A percentile compares a stretch with the other conserved stretches of the same genome.
Conservation (phyloP, 2,888 invertebrate species). For the Calliscelio sp. region DNA sequence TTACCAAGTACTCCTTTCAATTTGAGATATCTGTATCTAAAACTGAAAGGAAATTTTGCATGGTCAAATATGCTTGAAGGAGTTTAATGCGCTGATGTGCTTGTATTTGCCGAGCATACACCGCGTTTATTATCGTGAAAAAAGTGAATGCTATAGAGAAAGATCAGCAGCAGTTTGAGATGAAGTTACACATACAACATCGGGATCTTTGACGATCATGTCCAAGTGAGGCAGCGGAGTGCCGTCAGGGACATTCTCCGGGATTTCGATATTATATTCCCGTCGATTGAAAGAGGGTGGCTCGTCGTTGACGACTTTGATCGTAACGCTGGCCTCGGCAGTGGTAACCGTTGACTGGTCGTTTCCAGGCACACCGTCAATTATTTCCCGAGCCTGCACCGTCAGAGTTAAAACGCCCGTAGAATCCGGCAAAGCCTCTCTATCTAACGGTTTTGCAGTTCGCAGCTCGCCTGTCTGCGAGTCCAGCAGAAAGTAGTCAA, state of each 20-base stretch:
- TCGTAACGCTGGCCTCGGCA: constrained; percentile 92
- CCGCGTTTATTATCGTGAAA: constrained; percentile 13
- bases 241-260: constrained; percentile 93
- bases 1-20: no score
- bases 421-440: constrained; percentile 93
- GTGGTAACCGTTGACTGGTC: constrained; percentile 90
- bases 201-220: constrained; percentile 94
- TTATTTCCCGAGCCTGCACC: constrained; percentile 93
- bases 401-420: constrained; percentile 92
- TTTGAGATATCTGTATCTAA: no score
- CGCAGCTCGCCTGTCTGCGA: constrained; percentile 92
- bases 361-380: constrained; percentile 90
- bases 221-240: constrained; percentile 93
- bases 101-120: constrained; percentile 3
- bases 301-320: constrained; percentile 96
- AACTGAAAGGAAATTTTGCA: background rate
- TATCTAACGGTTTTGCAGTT: constrained; percentile 94
- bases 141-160: constrained; percentile 8
- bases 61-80: no score
- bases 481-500: constrained; percentile 94
- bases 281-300: constrained; percentile 93
- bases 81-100: constrained; percentile 14
- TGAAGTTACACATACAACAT: constrained; percentile 89
- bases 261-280: constrained; percentile 93
- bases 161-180: constrained; percentile 26